These are phyloP conservation scores for Knipowitschia caucasica DNA, from an alignment of 2,797 vertebrate genomes.

Conservation along the genomic window DNA sequence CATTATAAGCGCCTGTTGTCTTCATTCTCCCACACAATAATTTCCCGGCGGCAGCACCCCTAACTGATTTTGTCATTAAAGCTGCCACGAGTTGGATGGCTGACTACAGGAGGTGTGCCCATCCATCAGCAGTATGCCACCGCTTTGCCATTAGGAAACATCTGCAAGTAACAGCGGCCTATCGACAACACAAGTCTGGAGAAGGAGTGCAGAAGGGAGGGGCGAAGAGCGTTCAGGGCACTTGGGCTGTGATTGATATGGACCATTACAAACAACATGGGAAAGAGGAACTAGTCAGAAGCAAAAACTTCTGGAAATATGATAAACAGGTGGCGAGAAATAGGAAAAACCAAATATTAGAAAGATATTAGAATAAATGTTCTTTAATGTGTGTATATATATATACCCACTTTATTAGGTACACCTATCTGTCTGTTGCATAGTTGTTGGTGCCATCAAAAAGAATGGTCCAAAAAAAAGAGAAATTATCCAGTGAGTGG, in stretches of 20 bases:
- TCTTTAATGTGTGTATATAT: too few species aligned
- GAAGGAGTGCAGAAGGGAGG: conserved; percentile 43
- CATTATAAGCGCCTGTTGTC: conserved; percentile 38
- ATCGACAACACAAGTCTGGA: conserved; percentile 54
- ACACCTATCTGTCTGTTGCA: too few species aligned
- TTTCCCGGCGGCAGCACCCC: conserved; percentile 39
- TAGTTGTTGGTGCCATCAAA: too few species aligned
- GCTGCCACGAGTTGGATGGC: conserved; percentile 57
- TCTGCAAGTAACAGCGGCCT: conserved; percentile 67
- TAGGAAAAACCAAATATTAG: background rate
- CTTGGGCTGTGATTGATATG: conserved; percentile 71
- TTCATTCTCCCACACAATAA: conserved; percentile 38
- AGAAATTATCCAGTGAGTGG: too few species aligned
- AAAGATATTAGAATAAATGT: background rate
- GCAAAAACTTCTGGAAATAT: conserved; percentile 65
- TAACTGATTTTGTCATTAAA: conserved; percentile 62
- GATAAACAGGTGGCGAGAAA: conserved; percentile 47
- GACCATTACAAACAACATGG: conserved; percentile 67
- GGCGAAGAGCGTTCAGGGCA: conserved; percentile 38
- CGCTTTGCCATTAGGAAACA: conserved; percentile 66
- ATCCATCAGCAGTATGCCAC: conserved; percentile 63
- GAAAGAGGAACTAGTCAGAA: conserved; percentile 52
- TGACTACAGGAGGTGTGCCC: conserved; percentile 60
- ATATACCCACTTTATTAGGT: too few species aligned
- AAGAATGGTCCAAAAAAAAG: too few species aligned